Conservation (phyloP, 2,797 vertebrate genomes). For the Falco rusticolus region DNA sequence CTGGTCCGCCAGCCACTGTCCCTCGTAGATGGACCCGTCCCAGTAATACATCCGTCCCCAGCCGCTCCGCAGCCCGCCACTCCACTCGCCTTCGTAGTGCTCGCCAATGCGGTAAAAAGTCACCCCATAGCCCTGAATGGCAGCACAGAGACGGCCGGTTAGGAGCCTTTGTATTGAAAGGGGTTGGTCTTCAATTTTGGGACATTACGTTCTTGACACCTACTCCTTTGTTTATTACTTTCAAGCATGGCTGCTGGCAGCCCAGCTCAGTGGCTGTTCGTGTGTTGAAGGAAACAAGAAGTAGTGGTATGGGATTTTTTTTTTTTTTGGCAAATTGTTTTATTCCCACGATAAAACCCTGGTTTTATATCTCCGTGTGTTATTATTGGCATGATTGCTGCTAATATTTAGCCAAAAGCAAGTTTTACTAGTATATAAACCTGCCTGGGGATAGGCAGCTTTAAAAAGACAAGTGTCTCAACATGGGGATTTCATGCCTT, state of each 20-base stretch:
- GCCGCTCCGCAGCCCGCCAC: constrained; percentile 78
- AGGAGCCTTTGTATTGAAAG: neutral
- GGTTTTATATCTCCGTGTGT: neutral
- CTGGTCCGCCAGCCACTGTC: constrained; percentile 86
- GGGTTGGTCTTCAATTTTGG: neutral
- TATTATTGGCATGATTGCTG: neutral
- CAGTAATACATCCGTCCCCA: constrained; percentile 88
- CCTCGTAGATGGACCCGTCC: constrained; percentile 87
- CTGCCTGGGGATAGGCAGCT: neutral
- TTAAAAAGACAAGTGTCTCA: neutral
- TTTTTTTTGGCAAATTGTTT: neutral
- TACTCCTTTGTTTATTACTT: neutral
- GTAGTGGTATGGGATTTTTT: neutral
- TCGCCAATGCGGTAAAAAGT: constrained; percentile 76
- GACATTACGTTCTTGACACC: neutral
- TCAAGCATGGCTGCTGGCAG: neutral
- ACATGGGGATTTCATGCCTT: neutral
- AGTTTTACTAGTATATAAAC: neutral
- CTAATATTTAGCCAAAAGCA: neutral
- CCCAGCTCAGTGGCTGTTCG: neutral
- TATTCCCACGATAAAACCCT: neutral
- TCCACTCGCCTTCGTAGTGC: constrained; percentile 91
- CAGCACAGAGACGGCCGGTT: neutral
- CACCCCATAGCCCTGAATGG: constrained; percentile 83
- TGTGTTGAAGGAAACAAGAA: neutral